Base-by-base conservation (phyloP, 2,113 vertebrate species). In the Excalfactoria chinensis region DNA sequence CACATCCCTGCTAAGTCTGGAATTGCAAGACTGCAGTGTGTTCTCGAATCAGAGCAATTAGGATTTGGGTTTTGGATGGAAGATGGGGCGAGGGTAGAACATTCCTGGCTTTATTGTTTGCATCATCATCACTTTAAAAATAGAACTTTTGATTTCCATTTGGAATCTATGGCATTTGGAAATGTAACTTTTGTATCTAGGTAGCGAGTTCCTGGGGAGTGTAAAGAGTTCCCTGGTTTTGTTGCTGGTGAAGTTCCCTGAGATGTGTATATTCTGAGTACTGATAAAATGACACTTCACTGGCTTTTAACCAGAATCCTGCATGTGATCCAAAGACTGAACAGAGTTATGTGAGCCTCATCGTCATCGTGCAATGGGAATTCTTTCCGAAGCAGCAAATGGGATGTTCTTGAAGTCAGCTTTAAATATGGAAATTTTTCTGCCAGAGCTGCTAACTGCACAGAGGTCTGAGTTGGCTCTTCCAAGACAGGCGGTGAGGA, bases 351-450 rank as follows among this genome's bases (percentile, higher is more conserved):
- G 93, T 76, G 84, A 94, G 64, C 86, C 82, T 92, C 94, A 41
- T 95, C 71, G 21, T 95, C 88, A 93, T 89, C 35, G 11, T 92
- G 66, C 85, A 85, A 58, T 72, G 95, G 95, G 96, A 93, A 96
- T 96, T 96, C 96, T 97, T 97, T 97, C 93, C 51, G 8, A 95
- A 92, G 83, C 92, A 96, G 93, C 93, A 93, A 96, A 96, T 91
- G 92, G 86, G 88, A 95, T n/a, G 96, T 90, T 97, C 74, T 93
- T 95, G 89, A 96, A 97, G 93, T 95, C 97, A 96, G 93, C 58
- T 92, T 97, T 97, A 97, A 97, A 96, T 92, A 86, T 91, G 89
- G 95, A 44, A 94, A 95, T 91, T 93, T 93, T 92, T 94, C 83
- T 87, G 88, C 53, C 12, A n/a, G 77, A 86, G 76, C 93, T 84